A percentile compares a stretch with the other conserved stretches of the same genome.
phyloP scores from a whole-genome alignment of 2,113 vertebrate genomes.

The Cariama cristata region DNA sequence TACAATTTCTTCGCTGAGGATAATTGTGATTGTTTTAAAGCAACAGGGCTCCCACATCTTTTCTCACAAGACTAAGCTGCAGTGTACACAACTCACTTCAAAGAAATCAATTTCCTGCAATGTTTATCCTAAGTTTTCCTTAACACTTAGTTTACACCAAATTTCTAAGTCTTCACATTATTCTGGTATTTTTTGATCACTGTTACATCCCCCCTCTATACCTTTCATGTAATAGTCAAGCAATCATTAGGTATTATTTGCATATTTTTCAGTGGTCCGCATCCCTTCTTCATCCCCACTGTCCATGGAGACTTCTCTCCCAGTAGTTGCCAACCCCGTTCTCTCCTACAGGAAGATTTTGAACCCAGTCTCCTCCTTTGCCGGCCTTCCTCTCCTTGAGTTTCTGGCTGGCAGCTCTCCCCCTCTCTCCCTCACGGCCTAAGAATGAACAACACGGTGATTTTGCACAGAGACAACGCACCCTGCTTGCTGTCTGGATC shows the following conservation, averaged over 20 bases:
- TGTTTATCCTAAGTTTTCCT: background rate
- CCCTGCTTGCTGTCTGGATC: background rate
- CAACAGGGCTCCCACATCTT: background rate
- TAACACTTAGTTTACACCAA: background rate
- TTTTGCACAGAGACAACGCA: background rate
- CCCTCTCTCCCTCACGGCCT: background rate
- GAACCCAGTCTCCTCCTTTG: background rate
- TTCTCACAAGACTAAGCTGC: background rate
- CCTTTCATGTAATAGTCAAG: background rate
- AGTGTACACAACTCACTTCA: background rate
- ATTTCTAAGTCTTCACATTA: background rate
- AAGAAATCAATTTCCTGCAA: background rate
- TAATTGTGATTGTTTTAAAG: background rate
- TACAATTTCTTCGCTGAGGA: background rate
- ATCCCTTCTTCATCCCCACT: background rate
- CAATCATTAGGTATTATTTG: fast-evolving
- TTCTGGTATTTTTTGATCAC: background rate
- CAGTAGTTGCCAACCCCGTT: background rate
- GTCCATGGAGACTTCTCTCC: background rate
- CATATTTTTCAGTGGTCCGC: background rate
- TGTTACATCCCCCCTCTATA: background rate
- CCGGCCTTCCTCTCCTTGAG: background rate
- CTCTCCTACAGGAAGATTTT: background rate
- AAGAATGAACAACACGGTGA: background rate
- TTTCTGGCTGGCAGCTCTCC: background rate